Evolutionary conservation across 2,888 invertebrate species (phyloP).

Genomic region (Lithosia quadra): DNA sequence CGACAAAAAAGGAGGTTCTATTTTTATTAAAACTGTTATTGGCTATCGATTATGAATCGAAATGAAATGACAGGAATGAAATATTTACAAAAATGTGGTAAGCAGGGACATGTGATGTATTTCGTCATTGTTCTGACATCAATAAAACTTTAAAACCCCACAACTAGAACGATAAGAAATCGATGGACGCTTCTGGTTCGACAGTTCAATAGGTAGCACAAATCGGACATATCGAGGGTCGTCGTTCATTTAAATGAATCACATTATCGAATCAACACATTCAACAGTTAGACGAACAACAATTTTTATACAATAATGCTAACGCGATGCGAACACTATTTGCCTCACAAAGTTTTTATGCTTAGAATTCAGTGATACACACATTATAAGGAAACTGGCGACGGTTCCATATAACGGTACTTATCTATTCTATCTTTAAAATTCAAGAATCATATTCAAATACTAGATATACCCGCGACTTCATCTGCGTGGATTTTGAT

Average conservation of each 20-base stretch:
- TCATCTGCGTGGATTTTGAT: too few species aligned
- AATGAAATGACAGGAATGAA: too few species aligned
- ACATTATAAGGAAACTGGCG: conserved; percentile 53
- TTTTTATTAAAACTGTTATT: too few species aligned
- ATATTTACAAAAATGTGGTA: too few species aligned
- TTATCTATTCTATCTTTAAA: conserved; percentile 56
- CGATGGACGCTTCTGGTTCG: neutral
- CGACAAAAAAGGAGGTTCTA: too few species aligned
- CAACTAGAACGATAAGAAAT: neutral
- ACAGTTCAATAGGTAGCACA: conserved; percentile 12
- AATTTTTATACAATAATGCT: conserved; percentile 47
- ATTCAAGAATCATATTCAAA: conserved; percentile 55
- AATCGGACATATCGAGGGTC: conserved; percentile 24
- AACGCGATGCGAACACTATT: conserved; percentile 34
- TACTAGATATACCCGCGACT: too few species aligned
- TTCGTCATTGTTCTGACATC: too few species aligned
- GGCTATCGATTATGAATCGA: too few species aligned
- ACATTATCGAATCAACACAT: conserved; percentile 35
- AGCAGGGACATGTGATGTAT: too few species aligned
- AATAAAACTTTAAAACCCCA: too few species aligned
- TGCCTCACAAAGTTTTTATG: conserved; percentile 46
- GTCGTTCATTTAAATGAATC: conserved; percentile 32
- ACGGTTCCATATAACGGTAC: conserved; percentile 53
- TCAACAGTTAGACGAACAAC: conserved; percentile 23
- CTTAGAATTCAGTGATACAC: conserved; percentile 50